Evolutionary conservation across 1,140 invertebrate species (phyloP), one percentile per base, ranked within the genome.

Genomic region (Bilobella aurantiaca): DNA sequence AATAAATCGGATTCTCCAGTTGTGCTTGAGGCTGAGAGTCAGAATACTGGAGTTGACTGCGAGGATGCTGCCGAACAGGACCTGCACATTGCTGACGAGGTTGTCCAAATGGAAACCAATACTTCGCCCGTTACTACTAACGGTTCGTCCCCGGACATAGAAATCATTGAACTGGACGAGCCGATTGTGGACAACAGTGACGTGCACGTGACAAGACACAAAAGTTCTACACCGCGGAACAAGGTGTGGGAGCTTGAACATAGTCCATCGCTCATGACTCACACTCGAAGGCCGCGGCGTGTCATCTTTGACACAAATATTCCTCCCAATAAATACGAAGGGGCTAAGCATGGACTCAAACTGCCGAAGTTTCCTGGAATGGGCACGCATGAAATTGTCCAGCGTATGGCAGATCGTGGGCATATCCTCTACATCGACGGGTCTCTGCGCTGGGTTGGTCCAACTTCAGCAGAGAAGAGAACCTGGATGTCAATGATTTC

Each of bases 331-430:
- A 5, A 12, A 53, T 18, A 8, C 49, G 49, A 23, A 23, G 14
- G 3, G 3, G 25, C 12, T 12, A 23, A 53, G 12, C 8, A 14
- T 42, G 8, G 49, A 14, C 8, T 53, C 14, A 62, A 27, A 21
- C 12, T 18, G 18, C 29, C 3, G 18, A 46, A 5, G 3, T 46
- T 62, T 16, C 18, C 3, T 37, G 59, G 59, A 3, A 62, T 62
- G 3, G 23, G 59, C 23, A 46, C 59, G 12, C 65, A 57, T 27
- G 60, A 67, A 14, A 56, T 67, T 37, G 60, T 67, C 27, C 59
- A 62, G 23, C 53, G 56, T 57, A 62, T 67, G 65, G 65, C 60
- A 5, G 49, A 67, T 42, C 28, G 56, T 25, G 65, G 65, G 1
- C 27, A 67, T 5, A 18, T 67, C n/a, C 2, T 67, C 3, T 62